Conservation (phyloP, 2,888 invertebrate species). For the Idaea aversata region DNA sequence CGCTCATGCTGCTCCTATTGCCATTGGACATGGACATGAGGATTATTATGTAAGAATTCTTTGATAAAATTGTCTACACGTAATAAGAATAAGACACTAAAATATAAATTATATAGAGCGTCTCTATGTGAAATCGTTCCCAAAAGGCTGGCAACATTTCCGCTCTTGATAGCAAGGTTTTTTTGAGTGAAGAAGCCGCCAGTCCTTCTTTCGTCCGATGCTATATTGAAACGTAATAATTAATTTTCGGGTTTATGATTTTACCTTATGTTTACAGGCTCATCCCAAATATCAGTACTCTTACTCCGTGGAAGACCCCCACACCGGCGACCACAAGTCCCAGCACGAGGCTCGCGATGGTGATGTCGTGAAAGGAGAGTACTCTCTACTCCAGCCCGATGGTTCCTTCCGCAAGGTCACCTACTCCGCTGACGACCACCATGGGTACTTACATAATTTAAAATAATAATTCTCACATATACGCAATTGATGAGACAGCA, state of each 20-base stretch:
- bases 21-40: constrained; percentile 46
- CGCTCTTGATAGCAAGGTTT: no score
- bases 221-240: background rate
- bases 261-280: constrained; percentile 49
- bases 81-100: no score
- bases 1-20: constrained; percentile 32
- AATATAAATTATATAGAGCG: no score
- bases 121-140: background rate
- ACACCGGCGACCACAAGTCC: constrained; percentile 82
- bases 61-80: background rate
- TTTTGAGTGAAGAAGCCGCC: no score
- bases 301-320: constrained; percentile 81
- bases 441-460: constrained; percentile 62
- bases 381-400: constrained; percentile 82
- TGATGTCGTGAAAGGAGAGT: constrained; percentile 83
- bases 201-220: background rate
- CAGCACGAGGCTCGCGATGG: constrained; percentile 82
- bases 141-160: no score
- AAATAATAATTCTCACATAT: constrained; percentile 26
- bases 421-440: constrained; percentile 80
- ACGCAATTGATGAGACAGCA: constrained; percentile 36
- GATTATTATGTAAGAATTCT: constrained; percentile 55
- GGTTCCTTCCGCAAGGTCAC: constrained; percentile 82
- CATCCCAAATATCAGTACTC: constrained; percentile 82
- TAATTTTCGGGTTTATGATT: background rate